A percentile compares a stretch with the other conserved stretches of the same genome.
These are phyloP conservation scores for Nowickia ferox DNA, from an alignment of 2,888 invertebrate genomes.

Conservation along the genomic window DNA sequence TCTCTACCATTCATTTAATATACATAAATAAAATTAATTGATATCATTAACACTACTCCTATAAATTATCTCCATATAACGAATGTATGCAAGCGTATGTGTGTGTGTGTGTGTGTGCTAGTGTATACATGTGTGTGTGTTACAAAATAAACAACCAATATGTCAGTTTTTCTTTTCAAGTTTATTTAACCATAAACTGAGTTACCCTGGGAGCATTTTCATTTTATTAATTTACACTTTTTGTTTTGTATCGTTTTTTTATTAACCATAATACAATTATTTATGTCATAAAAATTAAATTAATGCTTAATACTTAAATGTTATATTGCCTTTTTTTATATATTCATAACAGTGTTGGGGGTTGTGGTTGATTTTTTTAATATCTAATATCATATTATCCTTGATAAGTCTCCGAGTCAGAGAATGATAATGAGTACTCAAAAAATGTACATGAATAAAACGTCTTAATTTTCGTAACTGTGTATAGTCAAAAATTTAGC, in stretches of 20 bases:
- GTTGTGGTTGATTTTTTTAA: too few relatives aligned
- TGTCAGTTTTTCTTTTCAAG: conserved; percentile 15
- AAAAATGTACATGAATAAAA: too few relatives aligned
- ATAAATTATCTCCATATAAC: conserved; percentile 54
- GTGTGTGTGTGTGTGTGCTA: background rate
- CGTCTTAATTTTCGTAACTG: too few relatives aligned
- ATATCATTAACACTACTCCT: conserved; percentile 68
- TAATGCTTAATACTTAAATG: too few relatives aligned
- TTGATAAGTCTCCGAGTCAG: too few relatives aligned
- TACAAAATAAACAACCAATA: conserved; percentile 47
- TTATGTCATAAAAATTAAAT: background rate
- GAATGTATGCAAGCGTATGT: background rate
- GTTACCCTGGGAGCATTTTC: conserved; percentile 29
- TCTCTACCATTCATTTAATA: conserved; percentile 43
- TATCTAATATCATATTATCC: too few relatives aligned
- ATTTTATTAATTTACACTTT: conserved; percentile 13
- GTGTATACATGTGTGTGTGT: too few relatives aligned
- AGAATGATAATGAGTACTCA: too few relatives aligned
- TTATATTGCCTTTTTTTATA: too few relatives aligned
- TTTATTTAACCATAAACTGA: background rate
- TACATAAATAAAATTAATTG: conserved; percentile 69
- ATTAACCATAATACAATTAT: background rate
- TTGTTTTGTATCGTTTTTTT: background rate
- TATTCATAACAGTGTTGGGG: too few relatives aligned
- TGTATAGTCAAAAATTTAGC: too few relatives aligned